Percentiles rank a stretch among this genome's conserved stretches.
Evolutionary conservation across 2,888 invertebrate species (phyloP).

Genomic region (Cybosia mesomella): DNA sequence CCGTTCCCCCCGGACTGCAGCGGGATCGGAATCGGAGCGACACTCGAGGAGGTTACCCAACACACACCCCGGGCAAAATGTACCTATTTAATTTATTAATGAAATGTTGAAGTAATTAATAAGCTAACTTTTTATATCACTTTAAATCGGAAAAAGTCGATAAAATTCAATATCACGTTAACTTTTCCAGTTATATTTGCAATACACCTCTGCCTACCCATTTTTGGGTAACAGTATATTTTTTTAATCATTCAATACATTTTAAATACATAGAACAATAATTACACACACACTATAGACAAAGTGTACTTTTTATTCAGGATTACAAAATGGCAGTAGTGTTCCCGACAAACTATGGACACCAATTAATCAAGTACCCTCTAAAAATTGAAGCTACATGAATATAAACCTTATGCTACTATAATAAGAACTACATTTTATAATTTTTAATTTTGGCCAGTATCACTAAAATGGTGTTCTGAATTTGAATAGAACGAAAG

Average conservation of each 20-base stretch:
- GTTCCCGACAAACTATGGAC: conserved; percentile 65
- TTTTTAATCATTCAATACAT: background rate
- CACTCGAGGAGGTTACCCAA: too few relatives aligned
- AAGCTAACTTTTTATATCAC: too few relatives aligned
- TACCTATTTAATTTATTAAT: too few relatives aligned
- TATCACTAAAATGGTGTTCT: conserved; percentile 34
- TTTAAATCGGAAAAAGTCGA: too few relatives aligned
- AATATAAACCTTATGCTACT: conserved; percentile 34
- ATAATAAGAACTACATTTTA: conserved; percentile 25
- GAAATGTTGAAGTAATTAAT: too few relatives aligned
- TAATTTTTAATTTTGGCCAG: background rate
- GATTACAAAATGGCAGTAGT: conserved; percentile 78
- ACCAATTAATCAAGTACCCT: conserved; percentile 43
- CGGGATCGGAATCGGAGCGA: too few relatives aligned
- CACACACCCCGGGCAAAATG: too few relatives aligned
- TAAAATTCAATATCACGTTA: too few relatives aligned
- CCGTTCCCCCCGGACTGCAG: too few relatives aligned
- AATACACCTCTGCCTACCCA: too few relatives aligned
- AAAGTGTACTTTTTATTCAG: conserved; percentile 74
- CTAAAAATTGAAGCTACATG: background rate
- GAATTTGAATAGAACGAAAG: conserved; percentile 75
- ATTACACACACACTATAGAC: conserved; percentile 69
- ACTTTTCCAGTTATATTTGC: too few relatives aligned
- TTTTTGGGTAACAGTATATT: too few relatives aligned
- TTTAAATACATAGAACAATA: conserved; percentile 32